These are phyloP conservation scores for Drosophila burlai DNA, from an alignment of 1,140 invertebrate genomes.

Conservation along the genomic window DNA sequence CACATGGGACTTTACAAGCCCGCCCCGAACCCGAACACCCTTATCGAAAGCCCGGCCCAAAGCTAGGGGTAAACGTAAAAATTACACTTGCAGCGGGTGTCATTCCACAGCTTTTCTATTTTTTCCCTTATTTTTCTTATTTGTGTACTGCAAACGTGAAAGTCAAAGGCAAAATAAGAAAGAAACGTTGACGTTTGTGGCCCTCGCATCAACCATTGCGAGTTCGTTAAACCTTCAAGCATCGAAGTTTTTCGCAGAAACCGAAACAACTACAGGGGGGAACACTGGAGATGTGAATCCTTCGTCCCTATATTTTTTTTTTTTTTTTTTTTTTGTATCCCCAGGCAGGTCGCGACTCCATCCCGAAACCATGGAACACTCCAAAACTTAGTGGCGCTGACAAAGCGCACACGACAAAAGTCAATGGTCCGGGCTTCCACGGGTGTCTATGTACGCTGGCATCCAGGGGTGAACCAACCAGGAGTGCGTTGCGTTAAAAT, in stretches of 20 bases:
- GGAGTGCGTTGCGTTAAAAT: slow-evolving; percentile 71
- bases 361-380: slow-evolving; percentile 48
- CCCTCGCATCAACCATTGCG: slow-evolving; percentile 40
- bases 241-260: slow-evolving; percentile 72
- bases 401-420: slow-evolving; percentile 60
- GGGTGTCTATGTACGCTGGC: slow-evolving; percentile 3
- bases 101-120: slow-evolving; percentile 4
- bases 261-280: slow-evolving; percentile 47
- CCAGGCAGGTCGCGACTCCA: slow-evolving; percentile 56
- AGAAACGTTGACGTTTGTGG: slow-evolving; percentile 66
- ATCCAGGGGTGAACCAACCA: slow-evolving; percentile 26
- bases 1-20: slow-evolving; percentile 52
- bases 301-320: slow-evolving; percentile 5
- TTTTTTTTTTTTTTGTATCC: slow-evolving; percentile 24
- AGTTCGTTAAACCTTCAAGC: slow-evolving; percentile 82
- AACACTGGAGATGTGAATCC: slow-evolving; percentile 34
- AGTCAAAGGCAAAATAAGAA: slow-evolving; percentile 48
- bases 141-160: slow-evolving; percentile 56
- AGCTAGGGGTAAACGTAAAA: slow-evolving; percentile 74
- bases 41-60: slow-evolving; percentile 22
- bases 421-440: slow-evolving; percentile 50
- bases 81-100: slow-evolving; percentile 56
- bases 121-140: slow-evolving; percentile 7
- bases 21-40: slow-evolving; percentile 8
- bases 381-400: slow-evolving; percentile 57